A percentile compares a stretch with the other conserved stretches of the same genome.
Evolutionary conservation across 2,797 vertebrate species (phyloP).

Genomic region (Carduelis carduelis): DNA sequence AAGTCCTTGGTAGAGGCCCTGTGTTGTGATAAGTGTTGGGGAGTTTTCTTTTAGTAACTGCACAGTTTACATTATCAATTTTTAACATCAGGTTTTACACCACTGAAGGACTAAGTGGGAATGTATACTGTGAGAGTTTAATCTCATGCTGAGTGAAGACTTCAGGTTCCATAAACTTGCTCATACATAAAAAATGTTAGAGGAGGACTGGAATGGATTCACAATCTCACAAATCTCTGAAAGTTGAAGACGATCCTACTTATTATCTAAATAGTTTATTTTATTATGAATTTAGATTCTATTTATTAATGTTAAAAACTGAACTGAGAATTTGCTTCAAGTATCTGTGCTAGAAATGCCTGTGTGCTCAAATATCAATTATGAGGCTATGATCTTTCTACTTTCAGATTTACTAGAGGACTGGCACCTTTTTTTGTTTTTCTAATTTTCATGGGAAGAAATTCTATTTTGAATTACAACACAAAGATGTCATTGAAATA

Average conservation of each 20-base stretch:
- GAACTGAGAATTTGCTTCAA: background rate
- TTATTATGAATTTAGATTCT: background rate
- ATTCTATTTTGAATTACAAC: background rate
- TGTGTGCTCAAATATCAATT: background rate
- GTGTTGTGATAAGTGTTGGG: background rate
- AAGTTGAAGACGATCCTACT: background rate
- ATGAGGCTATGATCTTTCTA: background rate
- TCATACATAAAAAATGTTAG: background rate
- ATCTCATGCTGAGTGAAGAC: background rate
- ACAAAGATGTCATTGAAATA: background rate
- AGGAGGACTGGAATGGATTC: background rate
- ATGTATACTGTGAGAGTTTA: background rate
- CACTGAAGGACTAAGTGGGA: background rate
- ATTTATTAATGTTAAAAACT: background rate
- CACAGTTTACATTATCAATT: background rate
- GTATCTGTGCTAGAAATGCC: background rate
- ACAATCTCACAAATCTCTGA: background rate
- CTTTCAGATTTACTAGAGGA: background rate
- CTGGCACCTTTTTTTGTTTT: accelerated
- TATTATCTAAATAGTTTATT: background rate
- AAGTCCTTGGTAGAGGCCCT: background rate
- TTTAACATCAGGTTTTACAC: background rate
- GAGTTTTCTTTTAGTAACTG: background rate
- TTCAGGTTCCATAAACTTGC: background rate
- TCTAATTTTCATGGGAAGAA: background rate